Evolutionary conservation across 2,113 vertebrate species (phyloP), one percentile per base, ranked within the genome.

Genomic region (Ariopsis seemanni): DNA sequence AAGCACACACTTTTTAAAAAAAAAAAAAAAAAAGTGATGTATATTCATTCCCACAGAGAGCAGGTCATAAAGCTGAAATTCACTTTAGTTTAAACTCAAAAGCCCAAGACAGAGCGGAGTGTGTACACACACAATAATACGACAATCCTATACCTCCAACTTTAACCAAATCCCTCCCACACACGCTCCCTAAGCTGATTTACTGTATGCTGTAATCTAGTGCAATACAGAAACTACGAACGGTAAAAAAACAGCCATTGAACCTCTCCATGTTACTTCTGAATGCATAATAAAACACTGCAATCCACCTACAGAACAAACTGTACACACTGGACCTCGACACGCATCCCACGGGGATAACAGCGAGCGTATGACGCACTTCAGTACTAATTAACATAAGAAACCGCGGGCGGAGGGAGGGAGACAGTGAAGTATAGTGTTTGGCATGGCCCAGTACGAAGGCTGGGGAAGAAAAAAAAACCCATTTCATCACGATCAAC

Each of bases 1-100:
- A 79, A 69, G 82, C 52, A 79, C 92, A 92, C 65, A 93, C 90
- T 92, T 88, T 42, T 4, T 4, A 42, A 42, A 42, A 42, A 42
- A 42, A 42, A 42, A 34, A 84, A 91, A 82, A 65, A 85, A 65
- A 74, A 72, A 65, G n/a, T 69, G 82, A 84, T 77, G 50, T 48
- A 84, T 57, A 57, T 69, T 65, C 2, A n/a, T 79, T 79, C 52
- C 50, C 52, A 50, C 15, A 83, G 30, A 62, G 71, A 18, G 55
- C 9, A 25, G 53, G 20, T n/a, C 86, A 77, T 53, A 52, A 75
- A 72, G 62, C 34, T 11, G 20, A 82, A 65, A 53, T 52, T 53
- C 20, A 30, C 79, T 63, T 14, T 1, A 15, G 58, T 81, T 69
- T 55, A 30, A 85, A 63, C n/a, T n/a, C 30, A 9, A 11, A 60